Evolutionary conservation across 2,797 vertebrate species (phyloP).

Genomic region (Gallinago solitaria): DNA sequence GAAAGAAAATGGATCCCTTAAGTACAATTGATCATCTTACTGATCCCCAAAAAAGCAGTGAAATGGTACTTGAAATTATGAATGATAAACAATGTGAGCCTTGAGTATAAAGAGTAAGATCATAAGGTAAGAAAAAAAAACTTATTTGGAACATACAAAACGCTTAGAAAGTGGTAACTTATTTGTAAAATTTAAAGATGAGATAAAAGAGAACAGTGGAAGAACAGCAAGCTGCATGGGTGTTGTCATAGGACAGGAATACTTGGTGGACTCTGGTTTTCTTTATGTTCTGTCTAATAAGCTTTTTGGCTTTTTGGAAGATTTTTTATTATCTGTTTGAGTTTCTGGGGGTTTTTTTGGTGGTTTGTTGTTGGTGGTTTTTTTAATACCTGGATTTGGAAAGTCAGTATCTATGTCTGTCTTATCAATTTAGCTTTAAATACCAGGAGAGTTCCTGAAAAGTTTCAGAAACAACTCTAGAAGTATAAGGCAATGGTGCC

Average conservation of each 20-base stretch:
- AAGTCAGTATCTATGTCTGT: conserved; percentile 26
- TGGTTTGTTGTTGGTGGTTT: background rate
- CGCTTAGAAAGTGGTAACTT: background rate
- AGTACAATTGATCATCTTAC: background rate
- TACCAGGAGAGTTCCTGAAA: conserved; percentile 44
- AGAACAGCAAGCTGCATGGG: background rate
- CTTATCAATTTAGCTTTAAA: conserved; percentile 61
- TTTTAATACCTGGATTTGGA: background rate
- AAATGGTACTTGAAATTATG: conserved; percentile 45
- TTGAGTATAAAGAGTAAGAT: conserved; percentile 38
- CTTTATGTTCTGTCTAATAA: conserved; percentile 11
- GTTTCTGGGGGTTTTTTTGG: background rate
- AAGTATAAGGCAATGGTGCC: conserved; percentile 43
- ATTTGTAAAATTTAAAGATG: background rate
- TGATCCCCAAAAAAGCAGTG: background rate
- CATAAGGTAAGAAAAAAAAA: conserved; percentile 48
- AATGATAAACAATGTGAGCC: conserved; percentile 21
- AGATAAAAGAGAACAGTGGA: background rate
- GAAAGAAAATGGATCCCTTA: conserved; percentile 28
- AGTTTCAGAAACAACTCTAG: conserved; percentile 42
- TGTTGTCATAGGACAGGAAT: background rate
- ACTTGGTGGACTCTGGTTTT: conserved; percentile 34
- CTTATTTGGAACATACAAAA: background rate
- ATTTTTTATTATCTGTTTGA: background rate
- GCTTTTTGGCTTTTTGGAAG: background rate